Conservation (phyloP, 2,888 invertebrate species). For the Alloscopus bannaensis region DNA sequence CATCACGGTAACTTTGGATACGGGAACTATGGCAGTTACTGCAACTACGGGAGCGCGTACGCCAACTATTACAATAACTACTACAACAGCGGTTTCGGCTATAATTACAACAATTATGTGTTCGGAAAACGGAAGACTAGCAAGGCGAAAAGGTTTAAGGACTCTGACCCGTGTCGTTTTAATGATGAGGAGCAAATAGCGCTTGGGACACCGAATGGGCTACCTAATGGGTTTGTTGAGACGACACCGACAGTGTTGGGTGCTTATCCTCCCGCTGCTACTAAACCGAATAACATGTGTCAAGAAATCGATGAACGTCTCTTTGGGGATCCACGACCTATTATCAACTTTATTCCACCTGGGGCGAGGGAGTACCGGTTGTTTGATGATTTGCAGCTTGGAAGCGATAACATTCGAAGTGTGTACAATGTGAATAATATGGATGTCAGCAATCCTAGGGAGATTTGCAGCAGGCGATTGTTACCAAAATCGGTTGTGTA, state of each 20-base stretch:
- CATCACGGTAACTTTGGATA: too few species aligned
- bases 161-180: too few species aligned
- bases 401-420: background rate
- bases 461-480: slow-evolving; percentile 26
- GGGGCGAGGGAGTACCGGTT: slow-evolving; percentile 28
- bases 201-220: background rate
- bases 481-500: slow-evolving; percentile 6
- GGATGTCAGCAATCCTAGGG: slow-evolving; percentile 9
- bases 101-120: too few species aligned
- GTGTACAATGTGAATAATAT: slow-evolving; percentile 26
- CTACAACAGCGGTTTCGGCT: too few species aligned
- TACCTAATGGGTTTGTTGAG: background rate
- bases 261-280: background rate
- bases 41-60: too few species aligned
- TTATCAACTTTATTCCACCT: slow-evolving; percentile 4
- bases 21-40: too few species aligned
- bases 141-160: too few species aligned
- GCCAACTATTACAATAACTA: too few species aligned
- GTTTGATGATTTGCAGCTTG: slow-evolving; percentile 25
- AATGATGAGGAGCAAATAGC: background rate
- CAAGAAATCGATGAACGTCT: slow-evolving; percentile 15
- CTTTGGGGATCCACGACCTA: background rate
- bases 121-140: too few species aligned
- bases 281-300: slow-evolving; percentile 7
- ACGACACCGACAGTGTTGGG: background rate